A percentile compares a stretch with the other conserved stretches of the same genome.
phyloP scores from a whole-genome alignment of 1,140 invertebrate genomes.

The Heliconius hewitsoni region DNA sequence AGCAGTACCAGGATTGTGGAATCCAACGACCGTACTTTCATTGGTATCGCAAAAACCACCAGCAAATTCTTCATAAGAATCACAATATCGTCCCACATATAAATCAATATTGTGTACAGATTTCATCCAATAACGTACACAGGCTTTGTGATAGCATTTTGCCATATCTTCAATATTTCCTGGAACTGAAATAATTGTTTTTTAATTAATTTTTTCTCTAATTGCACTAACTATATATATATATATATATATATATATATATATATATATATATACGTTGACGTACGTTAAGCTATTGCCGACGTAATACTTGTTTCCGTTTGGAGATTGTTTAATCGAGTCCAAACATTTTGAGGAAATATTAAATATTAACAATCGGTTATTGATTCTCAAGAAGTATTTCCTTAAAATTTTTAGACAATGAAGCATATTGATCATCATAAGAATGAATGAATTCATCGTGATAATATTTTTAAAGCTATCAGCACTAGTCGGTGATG shows the following conservation, averaged over 20 bases:
- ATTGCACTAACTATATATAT: background rate
- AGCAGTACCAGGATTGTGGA: slow-evolving; percentile 22
- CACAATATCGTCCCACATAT: slow-evolving; percentile 32
- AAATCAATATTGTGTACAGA: slow-evolving; percentile 23
- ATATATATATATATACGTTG: background rate
- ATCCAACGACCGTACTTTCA: slow-evolving; percentile 28
- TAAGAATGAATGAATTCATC: too few relatives aligned
- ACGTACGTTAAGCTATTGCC: background rate
- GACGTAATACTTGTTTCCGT: background rate
- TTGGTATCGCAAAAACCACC: slow-evolving; percentile 29
- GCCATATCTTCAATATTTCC: slow-evolving; percentile 31
- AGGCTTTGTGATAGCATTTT: slow-evolving; percentile 43
- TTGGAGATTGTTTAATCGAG: background rate
- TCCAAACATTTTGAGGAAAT: background rate
- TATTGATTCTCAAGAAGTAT: background rate
- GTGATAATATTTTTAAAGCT: too few relatives aligned
- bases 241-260: too few relatives aligned
- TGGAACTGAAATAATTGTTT: background rate
- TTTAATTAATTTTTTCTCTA: background rate
- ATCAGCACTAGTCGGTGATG: too few relatives aligned
- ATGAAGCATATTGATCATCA: too few relatives aligned
- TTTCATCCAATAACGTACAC: slow-evolving; percentile 36
- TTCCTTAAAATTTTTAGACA: background rate
- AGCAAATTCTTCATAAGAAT: slow-evolving; percentile 33
- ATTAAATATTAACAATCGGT: background rate